Evolutionary conservation across 2,113 vertebrate genomes (phyloP), one percentile per base, ranked within the genome.

Genomic region (Petromus typicus): DNA sequence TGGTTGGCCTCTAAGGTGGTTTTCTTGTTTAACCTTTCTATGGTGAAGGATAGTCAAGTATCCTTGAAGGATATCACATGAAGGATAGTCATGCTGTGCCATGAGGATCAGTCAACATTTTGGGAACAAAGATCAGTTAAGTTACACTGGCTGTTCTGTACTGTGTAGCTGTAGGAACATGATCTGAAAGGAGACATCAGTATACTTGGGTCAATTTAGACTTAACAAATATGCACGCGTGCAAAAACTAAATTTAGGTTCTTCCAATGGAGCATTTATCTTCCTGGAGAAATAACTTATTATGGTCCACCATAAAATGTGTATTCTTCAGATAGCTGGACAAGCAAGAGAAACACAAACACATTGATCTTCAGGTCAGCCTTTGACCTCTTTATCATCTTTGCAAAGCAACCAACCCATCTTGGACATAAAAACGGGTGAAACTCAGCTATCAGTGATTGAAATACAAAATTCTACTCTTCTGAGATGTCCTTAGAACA

Each of bases 261-360:
- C 59, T 94, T 66, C 27, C 54, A 89, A 94, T 54, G 75, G 57
- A 81, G 30, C 66, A 54, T 80, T 92, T 92, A 86, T 79, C 75
- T 69, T 90, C 76, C 76, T 85, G 27, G 63, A 92, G 40, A 95
- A 91, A 79, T 92, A 56, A 63, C 64, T 67, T 93, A 79, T 67
- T 82, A 51, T 8, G 81, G 43, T 92, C 32, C 51, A 75, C 45
- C 75, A 89, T 87, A 94, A 96, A 90, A 89, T 1, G 20, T 22
- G 54, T 69, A 80, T 59, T 86, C 75, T 86, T 84, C 67, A 96
- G 76, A 86, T 12, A 93, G 12, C 67, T 76, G 48, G 40, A 63
- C 81, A 75, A 63, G 20, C 54, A 61, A 88, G 54, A 61, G 86
- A 97, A 90, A 83, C n/a, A 43, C 5, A 69, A 75, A 95, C 48